These are phyloP conservation scores for Philereme vetulata DNA, from an alignment of 2,888 invertebrate species.

Conservation along the genomic window DNA sequence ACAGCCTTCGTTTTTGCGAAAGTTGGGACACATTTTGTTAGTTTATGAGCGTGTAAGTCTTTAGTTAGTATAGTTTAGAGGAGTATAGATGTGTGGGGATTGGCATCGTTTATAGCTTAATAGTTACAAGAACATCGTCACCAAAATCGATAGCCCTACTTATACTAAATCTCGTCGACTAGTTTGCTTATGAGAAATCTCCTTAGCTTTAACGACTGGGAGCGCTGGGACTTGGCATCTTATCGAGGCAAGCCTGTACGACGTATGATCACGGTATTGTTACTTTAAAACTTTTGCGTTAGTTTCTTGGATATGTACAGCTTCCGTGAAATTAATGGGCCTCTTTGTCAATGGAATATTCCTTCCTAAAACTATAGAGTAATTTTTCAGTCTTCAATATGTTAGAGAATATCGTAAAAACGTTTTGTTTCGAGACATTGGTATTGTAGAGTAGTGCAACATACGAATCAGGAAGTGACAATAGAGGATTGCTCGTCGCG, in stretches of 20 bases:
- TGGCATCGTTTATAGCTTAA: constrained; percentile 46
- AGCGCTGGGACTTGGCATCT: constrained; percentile 41
- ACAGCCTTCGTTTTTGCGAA: constrained; percentile 28
- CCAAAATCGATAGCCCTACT: constrained; percentile 57
- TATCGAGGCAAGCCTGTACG: constrained; percentile 18
- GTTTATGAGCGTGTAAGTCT: constrained; percentile 37
- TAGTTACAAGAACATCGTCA: constrained; percentile 40
- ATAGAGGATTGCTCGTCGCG: constrained; percentile 61
- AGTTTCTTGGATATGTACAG: constrained; percentile 17
- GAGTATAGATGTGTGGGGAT: constrained; percentile 34
- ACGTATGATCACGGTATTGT: constrained; percentile 19
- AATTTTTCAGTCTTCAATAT: too few species aligned
- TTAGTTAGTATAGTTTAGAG: constrained; percentile 30
- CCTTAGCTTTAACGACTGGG: constrained; percentile 50
- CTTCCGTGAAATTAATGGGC: constrained; percentile 2
- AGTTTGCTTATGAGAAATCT: constrained; percentile 39
- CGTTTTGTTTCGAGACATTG: constrained; percentile 20
- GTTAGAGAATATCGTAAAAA: not conserved
- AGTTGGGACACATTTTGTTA: constrained; percentile 46
- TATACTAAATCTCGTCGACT: constrained; percentile 46
- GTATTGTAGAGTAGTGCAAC: constrained; percentile 28
- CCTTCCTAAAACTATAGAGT: too few species aligned
- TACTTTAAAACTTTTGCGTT: constrained; percentile 23
- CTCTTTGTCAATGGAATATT: not conserved
- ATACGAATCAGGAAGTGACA: constrained; percentile 63